Percentiles rank a stretch among this genome's conserved stretches.
These are phyloP conservation scores for Mesoclemmys tuberculata DNA, from an alignment of 2,113 vertebrate species.

Conservation along the genomic window DNA sequence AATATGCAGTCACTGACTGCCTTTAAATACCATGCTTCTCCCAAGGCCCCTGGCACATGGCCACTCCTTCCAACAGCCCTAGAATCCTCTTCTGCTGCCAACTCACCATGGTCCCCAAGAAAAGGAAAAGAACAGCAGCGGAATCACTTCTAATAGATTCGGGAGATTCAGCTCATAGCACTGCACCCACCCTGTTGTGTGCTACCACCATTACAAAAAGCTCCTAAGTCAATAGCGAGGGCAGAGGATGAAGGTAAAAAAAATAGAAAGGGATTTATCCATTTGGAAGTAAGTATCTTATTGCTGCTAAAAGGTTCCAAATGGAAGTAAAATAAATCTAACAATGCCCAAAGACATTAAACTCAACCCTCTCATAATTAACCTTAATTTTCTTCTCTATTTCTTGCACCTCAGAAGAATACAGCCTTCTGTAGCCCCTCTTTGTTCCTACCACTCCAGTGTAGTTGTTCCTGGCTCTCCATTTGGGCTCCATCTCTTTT, in stretches of 20 bases:
- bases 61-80: not conserved
- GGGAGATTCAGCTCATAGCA: not conserved
- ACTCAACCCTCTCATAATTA: not conserved
- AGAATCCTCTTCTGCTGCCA: not conserved
- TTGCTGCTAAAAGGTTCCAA: rapidly evolving
- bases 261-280: rapidly evolving
- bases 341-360: not conserved
- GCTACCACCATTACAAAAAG: too few relatives aligned
- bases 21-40: not conserved
- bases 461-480: not conserved
- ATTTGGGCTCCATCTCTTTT: not conserved
- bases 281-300: rapidly evolving
- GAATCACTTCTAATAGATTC: not conserved
- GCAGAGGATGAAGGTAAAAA: rapidly evolving
- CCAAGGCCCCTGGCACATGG: rapidly evolving
- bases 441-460: not conserved
- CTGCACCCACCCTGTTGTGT: too few relatives aligned
- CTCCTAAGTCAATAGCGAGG: rapidly evolving
- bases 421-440: not conserved
- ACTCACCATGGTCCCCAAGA: not conserved
- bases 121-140: not conserved
- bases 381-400: not conserved
- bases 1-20: not conserved
- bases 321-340: rapidly evolving
- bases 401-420: not conserved